Conservation (phyloP, 92 coral and sea anemone genomes). For the Parazoanthus atlanticus region DNA sequence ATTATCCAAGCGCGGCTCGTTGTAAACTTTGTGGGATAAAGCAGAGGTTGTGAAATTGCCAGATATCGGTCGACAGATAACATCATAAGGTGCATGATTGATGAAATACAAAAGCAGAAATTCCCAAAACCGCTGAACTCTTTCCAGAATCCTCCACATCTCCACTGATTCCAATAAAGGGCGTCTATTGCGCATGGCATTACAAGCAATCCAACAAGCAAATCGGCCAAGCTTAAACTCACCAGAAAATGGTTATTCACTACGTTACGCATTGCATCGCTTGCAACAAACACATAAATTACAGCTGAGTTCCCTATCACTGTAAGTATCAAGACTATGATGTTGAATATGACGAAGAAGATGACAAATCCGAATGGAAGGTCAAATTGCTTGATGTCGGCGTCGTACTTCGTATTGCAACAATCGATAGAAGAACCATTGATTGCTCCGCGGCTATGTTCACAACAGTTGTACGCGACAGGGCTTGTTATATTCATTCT, state of each 20-base stretch:
- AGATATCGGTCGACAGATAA: slow-evolving; percentile 73
- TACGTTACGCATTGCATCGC: slow-evolving; percentile 48
- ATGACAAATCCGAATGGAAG: slow-evolving; percentile 58
- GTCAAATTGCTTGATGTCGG: slow-evolving; percentile 52
- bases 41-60: slow-evolving; percentile 58
- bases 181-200: slow-evolving; percentile 77
- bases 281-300: slow-evolving; percentile 58
- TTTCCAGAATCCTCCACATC: slow-evolving; percentile 68
- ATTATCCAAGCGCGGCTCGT: slow-evolving; percentile 52
- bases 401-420: background rate
- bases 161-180: slow-evolving; percentile 64
- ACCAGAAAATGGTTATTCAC: slow-evolving; percentile 64
- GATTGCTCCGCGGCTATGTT: background rate
- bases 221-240: slow-evolving; percentile 70
- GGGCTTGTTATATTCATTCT: background rate
- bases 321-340: slow-evolving; percentile 47
- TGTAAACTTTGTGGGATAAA: slow-evolving; percentile 49
- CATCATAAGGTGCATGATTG: slow-evolving; percentile 73
- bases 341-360: slow-evolving; percentile 48
- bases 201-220: slow-evolving; percentile 74
- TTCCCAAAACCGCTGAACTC: slow-evolving; percentile 75
- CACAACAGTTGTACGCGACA: background rate
- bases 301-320: slow-evolving; percentile 66
- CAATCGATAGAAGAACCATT: background rate
- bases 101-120: slow-evolving; percentile 80